Evolutionary conservation across 2,888 invertebrate species (phyloP).

Genomic region (Hermodice carunculata): DNA sequence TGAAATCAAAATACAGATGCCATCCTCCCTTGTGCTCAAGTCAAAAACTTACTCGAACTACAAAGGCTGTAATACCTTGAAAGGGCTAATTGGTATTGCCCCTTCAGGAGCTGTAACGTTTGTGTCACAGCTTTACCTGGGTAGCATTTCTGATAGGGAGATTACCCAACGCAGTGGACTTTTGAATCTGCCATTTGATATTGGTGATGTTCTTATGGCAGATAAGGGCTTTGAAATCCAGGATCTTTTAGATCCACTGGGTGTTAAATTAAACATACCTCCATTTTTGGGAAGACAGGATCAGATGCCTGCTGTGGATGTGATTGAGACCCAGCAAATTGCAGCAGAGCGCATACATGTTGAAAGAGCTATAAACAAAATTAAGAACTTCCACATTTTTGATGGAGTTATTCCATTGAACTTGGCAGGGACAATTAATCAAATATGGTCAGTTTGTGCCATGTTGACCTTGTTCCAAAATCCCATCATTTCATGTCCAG

Average conservation of each 20-base stretch:
- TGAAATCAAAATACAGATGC: slow-evolving; percentile 35
- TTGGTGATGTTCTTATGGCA: slow-evolving; percentile 41
- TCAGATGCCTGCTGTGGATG: slow-evolving; percentile 17
- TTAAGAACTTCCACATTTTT: slow-evolving; percentile 30
- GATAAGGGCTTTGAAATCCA: slow-evolving; percentile 39
- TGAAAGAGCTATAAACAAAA: slow-evolving; percentile 16
- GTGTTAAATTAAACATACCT: slow-evolving; percentile 29
- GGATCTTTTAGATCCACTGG: slow-evolving; percentile 26
- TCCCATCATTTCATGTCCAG: no score
- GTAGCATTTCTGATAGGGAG: slow-evolving; percentile 37
- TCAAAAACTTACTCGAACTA: slow-evolving; percentile 30
- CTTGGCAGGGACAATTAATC: slow-evolving; percentile 11
- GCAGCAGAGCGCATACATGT: slow-evolving; percentile 30
- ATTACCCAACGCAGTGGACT: slow-evolving; percentile 27
- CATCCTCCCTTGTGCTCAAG: slow-evolving; percentile 21
- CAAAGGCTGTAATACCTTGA: slow-evolving; percentile 35
- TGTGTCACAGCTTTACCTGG: slow-evolving; percentile 34
- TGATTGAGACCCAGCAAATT: slow-evolving; percentile 22
- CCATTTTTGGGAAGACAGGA: slow-evolving; percentile 19
- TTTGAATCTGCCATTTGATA: slow-evolving; percentile 30
- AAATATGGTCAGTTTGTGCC: slow-evolving; percentile 19
- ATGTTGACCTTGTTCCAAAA: slow-evolving; percentile 3
- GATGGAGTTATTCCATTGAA: slow-evolving; percentile 4
- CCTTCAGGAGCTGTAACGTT: slow-evolving; percentile 36
- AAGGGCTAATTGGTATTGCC: slow-evolving; percentile 33